Conservation (phyloP, 2,797 vertebrate species). For the Erethizon dorsatum region DNA sequence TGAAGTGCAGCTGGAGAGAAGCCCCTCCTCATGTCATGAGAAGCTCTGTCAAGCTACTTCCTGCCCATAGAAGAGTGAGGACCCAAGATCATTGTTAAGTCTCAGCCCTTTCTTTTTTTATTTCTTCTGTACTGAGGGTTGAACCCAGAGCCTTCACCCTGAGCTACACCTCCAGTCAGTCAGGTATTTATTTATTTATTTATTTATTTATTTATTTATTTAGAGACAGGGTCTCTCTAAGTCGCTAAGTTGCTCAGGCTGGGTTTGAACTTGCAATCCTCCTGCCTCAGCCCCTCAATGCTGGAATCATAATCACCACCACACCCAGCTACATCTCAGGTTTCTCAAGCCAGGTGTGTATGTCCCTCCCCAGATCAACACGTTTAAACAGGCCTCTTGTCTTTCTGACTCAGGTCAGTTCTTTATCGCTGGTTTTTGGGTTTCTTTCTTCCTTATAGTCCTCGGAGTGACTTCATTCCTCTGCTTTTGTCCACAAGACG, state of each 20-base stretch:
- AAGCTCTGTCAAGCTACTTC: not conserved
- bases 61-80: not conserved
- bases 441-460: not conserved
- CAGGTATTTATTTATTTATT: not conserved
- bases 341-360: not conserved
- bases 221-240: not conserved
- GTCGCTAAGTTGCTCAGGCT: not conserved
- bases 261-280: not conserved
- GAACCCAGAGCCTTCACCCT: not conserved
- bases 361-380: not conserved
- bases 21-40: not conserved
- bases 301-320: not conserved
- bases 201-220: not conserved
- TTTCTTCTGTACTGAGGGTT: not conserved
- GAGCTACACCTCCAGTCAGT: not conserved
- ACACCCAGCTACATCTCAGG: not conserved
- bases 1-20: not conserved
- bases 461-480: not conserved
- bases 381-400: not conserved
- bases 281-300: not conserved
- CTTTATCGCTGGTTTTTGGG: not conserved
- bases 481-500: not conserved
- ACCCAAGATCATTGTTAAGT: not conserved
- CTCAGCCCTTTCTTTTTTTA: not conserved
- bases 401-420: not conserved